Percentiles rank a stretch among this genome's conserved stretches.
Evolutionary conservation across 2,888 invertebrate genomes (phyloP).

Genomic region (Geophilus truncorum): DNA sequence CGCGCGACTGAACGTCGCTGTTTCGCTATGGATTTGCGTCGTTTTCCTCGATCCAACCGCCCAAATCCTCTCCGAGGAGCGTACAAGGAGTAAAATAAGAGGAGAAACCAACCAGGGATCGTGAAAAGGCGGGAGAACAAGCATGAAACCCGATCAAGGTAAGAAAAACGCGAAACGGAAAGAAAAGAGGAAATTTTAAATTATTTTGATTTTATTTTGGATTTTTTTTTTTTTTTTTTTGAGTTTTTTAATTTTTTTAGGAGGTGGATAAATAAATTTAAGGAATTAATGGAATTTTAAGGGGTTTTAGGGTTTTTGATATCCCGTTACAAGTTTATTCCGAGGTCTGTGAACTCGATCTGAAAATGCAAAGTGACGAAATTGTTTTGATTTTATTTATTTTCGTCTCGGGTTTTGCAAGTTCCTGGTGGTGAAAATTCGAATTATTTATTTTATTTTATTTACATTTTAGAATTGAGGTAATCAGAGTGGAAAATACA

Average conservation of each 20-base stretch:
- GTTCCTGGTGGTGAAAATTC: too few species aligned
- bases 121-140: not conserved
- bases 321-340: constrained; percentile 4
- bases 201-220: too few species aligned
- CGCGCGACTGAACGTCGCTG: not conserved
- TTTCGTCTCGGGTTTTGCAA: not conserved
- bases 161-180: not conserved
- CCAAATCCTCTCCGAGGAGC: not conserved
- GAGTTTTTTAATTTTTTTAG: not conserved
- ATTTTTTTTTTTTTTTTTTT: too few species aligned
- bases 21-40: not conserved
- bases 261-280: not conserved
- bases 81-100: not conserved
- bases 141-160: constrained; percentile 25
- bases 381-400: not conserved
- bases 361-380: not conserved
- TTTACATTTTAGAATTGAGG: too few species aligned
- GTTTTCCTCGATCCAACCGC: not conserved
- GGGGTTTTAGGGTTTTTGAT: not conserved
- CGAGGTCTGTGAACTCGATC: not conserved
- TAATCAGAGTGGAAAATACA: too few species aligned
- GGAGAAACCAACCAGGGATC: not conserved
- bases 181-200: not conserved
- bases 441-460: too few species aligned
- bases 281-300: not conserved